Conservation (phyloP, 1,140 invertebrate species). For the Leucophenga varia region DNA sequence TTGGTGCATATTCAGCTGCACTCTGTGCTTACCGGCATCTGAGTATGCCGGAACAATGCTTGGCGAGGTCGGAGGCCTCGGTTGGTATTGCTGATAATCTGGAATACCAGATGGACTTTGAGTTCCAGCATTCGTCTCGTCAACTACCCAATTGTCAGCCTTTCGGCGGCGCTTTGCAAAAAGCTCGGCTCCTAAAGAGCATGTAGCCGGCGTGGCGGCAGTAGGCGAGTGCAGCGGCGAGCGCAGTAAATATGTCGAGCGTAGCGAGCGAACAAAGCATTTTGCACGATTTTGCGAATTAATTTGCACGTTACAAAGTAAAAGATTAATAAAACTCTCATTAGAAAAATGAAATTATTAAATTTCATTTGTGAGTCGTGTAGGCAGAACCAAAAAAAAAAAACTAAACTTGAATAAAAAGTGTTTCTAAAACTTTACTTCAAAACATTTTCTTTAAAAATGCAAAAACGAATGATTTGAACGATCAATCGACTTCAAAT, state of each 20-base stretch:
- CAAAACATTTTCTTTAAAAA: no score
- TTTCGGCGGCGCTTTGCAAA: slow-evolving; percentile 84
- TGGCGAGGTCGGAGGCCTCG: slow-evolving; percentile 37
- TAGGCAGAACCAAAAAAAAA: no score
- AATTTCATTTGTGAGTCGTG: no score
- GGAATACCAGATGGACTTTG: slow-evolving; percentile 53
- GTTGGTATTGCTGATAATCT: slow-evolving; percentile 49
- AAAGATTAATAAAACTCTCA: no score
- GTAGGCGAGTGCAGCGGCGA: not conserved
- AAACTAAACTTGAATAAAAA: no score
- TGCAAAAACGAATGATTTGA: no score
- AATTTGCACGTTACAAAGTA: no score
- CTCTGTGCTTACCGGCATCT: slow-evolving; percentile 46
- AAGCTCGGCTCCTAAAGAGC: slow-evolving; percentile 71
- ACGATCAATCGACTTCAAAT: no score
- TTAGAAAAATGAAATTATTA: no score
- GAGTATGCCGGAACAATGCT: slow-evolving; percentile 54
- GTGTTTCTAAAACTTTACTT: no score
- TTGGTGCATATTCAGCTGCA: slow-evolving; percentile 49
- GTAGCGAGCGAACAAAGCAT: slow-evolving; percentile 14
- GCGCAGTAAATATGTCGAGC: no score
- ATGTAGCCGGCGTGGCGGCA: slow-evolving; percentile 2
- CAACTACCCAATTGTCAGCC: slow-evolving; percentile 85
- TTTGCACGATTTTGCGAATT: no score
- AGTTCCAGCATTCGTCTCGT: slow-evolving; percentile 65